A percentile compares a stretch with the other conserved stretches of the same genome.
These are phyloP conservation scores for Heterotilapia buettikoferi DNA, from an alignment of 2,113 vertebrate species.

Conservation along the genomic window DNA sequence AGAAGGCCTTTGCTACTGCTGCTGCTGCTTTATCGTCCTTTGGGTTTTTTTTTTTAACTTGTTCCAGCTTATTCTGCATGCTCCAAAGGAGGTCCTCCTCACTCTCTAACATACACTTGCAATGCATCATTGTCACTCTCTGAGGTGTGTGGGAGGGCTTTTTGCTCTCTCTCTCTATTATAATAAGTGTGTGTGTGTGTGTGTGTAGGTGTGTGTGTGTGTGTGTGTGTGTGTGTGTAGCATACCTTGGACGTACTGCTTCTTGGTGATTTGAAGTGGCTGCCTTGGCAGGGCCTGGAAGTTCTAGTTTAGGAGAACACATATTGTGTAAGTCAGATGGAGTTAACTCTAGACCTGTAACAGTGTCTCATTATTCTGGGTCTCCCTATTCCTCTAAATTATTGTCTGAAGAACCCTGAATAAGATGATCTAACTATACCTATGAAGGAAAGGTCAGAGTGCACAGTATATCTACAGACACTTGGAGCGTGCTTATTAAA, in stretches of 20 bases:
- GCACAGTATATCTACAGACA: neutral
- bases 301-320: slow-evolving; percentile 49
- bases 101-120: neutral
- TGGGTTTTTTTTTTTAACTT: neutral
- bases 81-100: neutral
- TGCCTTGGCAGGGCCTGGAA: slow-evolving; percentile 72
- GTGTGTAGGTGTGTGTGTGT: neutral
- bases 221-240: neutral
- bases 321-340: neutral
- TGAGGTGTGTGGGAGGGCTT: neutral
- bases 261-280: slow-evolving; percentile 63
- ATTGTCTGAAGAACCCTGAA: neutral
- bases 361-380: neutral
- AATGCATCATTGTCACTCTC: slow-evolving; percentile 36
- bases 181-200: neutral
- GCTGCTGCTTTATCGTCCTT: slow-evolving; percentile 2
- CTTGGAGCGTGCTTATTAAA: neutral
- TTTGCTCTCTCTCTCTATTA: neutral
- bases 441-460: neutral
- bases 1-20: neutral
- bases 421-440: neutral
- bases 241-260: slow-evolving; percentile 58
- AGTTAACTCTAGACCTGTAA: neutral
- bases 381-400: neutral
- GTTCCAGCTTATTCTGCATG: neutral